A percentile compares a stretch with the other conserved stretches of the same genome.
These are phyloP conservation scores for Lophotis ruficrista DNA, from an alignment of 2,113 vertebrate species.

Conservation along the genomic window DNA sequence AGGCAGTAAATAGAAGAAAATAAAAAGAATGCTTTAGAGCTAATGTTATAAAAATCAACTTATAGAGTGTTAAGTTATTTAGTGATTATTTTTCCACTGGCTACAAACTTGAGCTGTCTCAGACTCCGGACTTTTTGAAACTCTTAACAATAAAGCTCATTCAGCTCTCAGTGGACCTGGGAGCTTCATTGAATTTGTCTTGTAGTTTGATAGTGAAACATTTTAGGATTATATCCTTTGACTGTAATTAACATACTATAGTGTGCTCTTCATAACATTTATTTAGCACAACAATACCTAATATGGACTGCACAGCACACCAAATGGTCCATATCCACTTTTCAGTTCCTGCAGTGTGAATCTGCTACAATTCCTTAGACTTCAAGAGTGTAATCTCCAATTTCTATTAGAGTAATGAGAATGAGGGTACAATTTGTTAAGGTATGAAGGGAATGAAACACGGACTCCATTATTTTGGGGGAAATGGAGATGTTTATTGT, in stretches of 20 bases:
- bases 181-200: neutral
- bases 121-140: neutral
- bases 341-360: neutral
- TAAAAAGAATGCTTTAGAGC: neutral
- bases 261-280: neutral
- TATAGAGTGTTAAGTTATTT: neutral
- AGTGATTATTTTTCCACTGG: neutral
- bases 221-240: neutral
- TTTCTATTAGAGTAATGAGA: neutral
- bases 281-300: neutral
- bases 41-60: neutral
- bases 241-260: neutral
- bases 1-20: neutral
- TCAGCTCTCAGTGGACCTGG: neutral
- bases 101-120: neutral
- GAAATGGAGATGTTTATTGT: too few relatives aligned
- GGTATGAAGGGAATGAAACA: too few relatives aligned
- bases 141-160: neutral
- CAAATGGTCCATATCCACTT: neutral
- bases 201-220: neutral
- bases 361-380: neutral
- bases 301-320: neutral
- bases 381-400: neutral
- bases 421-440: neutral
- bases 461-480: too few relatives aligned